These are phyloP conservation scores for Heliconius hermathena DNA, from an alignment of 1,140 invertebrate species.

Conservation along the genomic window DNA sequence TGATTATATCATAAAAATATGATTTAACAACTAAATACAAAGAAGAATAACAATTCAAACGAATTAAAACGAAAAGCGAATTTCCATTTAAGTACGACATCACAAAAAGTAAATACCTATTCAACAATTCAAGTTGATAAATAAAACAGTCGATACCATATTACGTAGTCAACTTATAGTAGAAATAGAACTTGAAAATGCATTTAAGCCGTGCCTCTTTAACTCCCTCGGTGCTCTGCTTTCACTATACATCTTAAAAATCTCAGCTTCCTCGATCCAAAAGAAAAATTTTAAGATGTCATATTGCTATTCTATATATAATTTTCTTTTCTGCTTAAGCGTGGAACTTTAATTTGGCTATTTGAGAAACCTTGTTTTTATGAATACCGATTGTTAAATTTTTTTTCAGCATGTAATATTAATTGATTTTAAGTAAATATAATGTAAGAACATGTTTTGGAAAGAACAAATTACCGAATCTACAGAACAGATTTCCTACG, in stretches of 20 bases:
- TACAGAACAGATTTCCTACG: no score
- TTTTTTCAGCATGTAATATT: no score
- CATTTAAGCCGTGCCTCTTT: constrained; percentile 3
- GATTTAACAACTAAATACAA: neutral
- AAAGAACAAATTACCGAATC: no score
- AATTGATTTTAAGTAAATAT: no score
- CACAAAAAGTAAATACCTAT: neutral
- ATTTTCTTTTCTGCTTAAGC: neutral
- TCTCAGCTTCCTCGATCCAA: neutral
- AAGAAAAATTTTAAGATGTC: neutral
- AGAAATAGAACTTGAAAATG: constrained; percentile 1
- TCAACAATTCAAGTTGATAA: neutral
- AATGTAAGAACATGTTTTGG: no score
- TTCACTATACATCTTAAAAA: constrained; percentile 12
- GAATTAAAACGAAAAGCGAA: neutral
- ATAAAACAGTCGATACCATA: constrained; percentile 9
- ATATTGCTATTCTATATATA: neutral
- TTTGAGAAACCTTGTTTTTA: no score
- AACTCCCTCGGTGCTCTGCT: neutral
- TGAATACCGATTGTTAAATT: no score
- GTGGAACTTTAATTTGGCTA: no score
- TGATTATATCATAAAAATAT: neutral
- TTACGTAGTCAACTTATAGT: constrained; percentile 5
- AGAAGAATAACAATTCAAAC: neutral
- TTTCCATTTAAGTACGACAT: neutral